Evolutionary conservation across 30 jellyfish, hydroid and myxozoan genomes (phyloP).

Genomic region (Aurelia sp.): DNA sequence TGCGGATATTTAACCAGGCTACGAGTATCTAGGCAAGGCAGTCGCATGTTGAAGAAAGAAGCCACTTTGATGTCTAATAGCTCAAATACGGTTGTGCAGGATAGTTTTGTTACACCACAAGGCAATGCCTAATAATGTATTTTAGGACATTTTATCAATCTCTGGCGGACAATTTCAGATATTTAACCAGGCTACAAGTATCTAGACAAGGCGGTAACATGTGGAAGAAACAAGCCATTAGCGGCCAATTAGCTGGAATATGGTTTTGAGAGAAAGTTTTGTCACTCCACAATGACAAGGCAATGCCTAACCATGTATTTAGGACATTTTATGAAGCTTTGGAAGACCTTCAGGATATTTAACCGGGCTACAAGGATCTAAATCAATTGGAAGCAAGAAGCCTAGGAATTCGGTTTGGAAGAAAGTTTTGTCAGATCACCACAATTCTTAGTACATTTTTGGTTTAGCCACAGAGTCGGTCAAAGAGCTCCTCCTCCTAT

Average conservation of each 20-base stretch:
- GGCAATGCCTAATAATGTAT: no score
- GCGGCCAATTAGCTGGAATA: slow-evolving; percentile 70
- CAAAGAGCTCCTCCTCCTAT: no score
- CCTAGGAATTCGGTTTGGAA: slow-evolving; percentile 58
- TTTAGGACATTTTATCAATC: no score
- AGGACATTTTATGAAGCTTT: no score
- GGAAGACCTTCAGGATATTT: not conserved
- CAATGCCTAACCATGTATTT: no score
- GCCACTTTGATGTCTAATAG: no score
- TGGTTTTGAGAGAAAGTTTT: slow-evolving; percentile 43
- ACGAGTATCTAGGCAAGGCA: slow-evolving; percentile 57
- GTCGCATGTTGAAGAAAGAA: slow-evolving; percentile 20
- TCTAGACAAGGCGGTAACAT: slow-evolving; percentile 46
- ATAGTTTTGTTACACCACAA: not conserved
- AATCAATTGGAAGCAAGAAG: slow-evolving; percentile 7
- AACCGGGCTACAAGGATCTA: slow-evolving; percentile 70
- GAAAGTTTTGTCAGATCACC: not conserved
- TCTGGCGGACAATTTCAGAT: not conserved
- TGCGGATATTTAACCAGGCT: slow-evolving; percentile 54
- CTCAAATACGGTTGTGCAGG: slow-evolving; percentile 76
- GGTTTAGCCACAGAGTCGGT: no score
- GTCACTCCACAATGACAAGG: no score
- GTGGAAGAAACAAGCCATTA: slow-evolving; percentile 28
- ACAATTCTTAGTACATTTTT: no score
- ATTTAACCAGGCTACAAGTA: slow-evolving; percentile 72